Conservation (phyloP, 2,888 invertebrate species). For the Sinohyriopsis cumingii region DNA sequence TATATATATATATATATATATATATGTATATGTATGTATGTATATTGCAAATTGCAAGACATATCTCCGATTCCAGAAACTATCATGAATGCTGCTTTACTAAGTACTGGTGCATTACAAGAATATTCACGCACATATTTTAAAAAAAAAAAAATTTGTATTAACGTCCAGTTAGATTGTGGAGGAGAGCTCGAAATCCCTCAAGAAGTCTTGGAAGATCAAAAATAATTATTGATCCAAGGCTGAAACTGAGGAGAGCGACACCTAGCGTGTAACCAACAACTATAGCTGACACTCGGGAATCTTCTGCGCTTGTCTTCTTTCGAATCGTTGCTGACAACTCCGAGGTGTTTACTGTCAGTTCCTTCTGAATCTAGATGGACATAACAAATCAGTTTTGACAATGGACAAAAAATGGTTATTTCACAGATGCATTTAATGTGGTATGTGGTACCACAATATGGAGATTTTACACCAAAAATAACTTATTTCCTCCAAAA, state of each 20-base stretch:
- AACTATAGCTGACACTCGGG: slow-evolving; percentile 22
- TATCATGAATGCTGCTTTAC: too few relatives aligned
- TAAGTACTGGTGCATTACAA: too few relatives aligned
- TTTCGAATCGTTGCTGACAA: slow-evolving; percentile 31
- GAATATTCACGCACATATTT: too few relatives aligned
- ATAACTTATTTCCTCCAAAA: too few relatives aligned
- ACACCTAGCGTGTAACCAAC: slow-evolving; percentile 32
- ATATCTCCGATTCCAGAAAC: too few relatives aligned
- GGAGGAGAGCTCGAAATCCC: neutral
- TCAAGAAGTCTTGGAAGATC: slow-evolving; percentile 5
- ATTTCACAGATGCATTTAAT: too few relatives aligned
- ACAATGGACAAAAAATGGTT: neutral
- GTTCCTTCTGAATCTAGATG: slow-evolving; percentile 20
- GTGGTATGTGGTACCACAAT: too few relatives aligned
- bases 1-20: too few relatives aligned
- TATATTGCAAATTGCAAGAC: too few relatives aligned
- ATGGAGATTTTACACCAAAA: too few relatives aligned
- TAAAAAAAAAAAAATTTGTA: too few relatives aligned
- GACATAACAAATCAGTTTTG: neutral
- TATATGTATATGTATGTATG: too few relatives aligned
- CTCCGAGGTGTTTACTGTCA: slow-evolving; percentile 29
- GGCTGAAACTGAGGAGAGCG: slow-evolving; percentile 16
- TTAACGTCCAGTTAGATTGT: neutral
- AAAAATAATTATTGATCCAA: slow-evolving; percentile 8
- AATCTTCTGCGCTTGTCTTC: slow-evolving; percentile 32